Evolutionary conservation across 2,888 invertebrate genomes (phyloP), one percentile per base, ranked within the genome.

Genomic region (Steinernema carpocapsae): DNA sequence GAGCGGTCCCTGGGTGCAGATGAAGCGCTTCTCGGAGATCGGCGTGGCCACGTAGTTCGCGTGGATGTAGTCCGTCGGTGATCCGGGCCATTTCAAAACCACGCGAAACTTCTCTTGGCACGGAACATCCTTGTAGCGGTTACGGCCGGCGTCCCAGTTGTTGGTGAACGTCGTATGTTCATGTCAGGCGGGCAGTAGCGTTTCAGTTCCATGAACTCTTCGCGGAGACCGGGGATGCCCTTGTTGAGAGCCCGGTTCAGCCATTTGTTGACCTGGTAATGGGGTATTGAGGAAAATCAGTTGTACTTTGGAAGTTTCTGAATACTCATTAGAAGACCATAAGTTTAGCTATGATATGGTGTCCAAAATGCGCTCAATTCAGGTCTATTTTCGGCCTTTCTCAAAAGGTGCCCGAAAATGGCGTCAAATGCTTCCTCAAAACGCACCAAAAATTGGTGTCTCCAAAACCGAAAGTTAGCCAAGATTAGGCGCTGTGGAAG

Each of bases 21-120:
- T 76, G 17, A 76, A 73, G 32, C 71, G 48, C 43, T 75, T 75
- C 3, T 64, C 74, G 71, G 19, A 6, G 17, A 45, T 45, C 85
- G 88, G 88, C 81, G 89, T 95, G 90, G 95, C 95, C 80, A 96
- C 94, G 90, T 94, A 96, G 71, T 95, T 96, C 45, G 95, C 95
- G 90, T 96, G 96, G 83, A 96, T 94, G 89, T 96, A 96, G 89
- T 95, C 95, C 83, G 93, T 92, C 74, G 87, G 84, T 70, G 70
- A 51, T 92, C 91, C 76, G 92, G 91, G 77, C 93, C 91, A 52
- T 37, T 72, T 51, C 86, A 95, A 91, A 87, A 93, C 92, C 32
- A 95, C 95, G 79, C 95, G 92, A 52, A 93, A 93, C 88, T 95
- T 94, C 89, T 95, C 95, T 17, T 79, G 79, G 46, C 81, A 81